Percentiles rank a stretch among this genome's conserved stretches.
These are phyloP conservation scores for Diaprepes abbreviatus DNA, from an alignment of 2,888 invertebrate genomes.

Conservation along the genomic window DNA sequence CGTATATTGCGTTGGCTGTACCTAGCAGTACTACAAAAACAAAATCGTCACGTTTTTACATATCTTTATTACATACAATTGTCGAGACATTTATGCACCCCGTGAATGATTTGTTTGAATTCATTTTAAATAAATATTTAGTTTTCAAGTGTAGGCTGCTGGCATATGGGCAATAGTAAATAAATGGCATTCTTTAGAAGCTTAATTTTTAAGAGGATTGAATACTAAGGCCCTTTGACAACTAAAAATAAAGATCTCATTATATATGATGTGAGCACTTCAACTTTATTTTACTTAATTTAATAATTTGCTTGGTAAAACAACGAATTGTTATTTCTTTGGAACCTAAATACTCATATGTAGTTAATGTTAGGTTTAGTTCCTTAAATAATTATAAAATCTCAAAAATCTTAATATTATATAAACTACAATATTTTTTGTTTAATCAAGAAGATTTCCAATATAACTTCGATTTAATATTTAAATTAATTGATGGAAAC, in stretches of 20 bases:
- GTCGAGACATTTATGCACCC: slow-evolving; percentile 44
- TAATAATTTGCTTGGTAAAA: not conserved
- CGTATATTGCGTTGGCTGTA: slow-evolving; percentile 51
- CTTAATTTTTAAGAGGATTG: slow-evolving; percentile 41
- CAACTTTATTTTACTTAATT: slow-evolving; percentile 1
- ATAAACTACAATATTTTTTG: too few species aligned
- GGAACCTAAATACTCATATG: not conserved
- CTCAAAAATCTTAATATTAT: too few species aligned
- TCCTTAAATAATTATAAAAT: too few species aligned
- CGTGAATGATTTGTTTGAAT: slow-evolving; percentile 43
- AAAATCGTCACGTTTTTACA: slow-evolving; percentile 55
- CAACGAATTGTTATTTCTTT: not conserved
- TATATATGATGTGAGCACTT: not conserved
- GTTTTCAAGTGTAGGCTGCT: slow-evolving; percentile 41
- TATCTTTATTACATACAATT: slow-evolving; percentile 47
- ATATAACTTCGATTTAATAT: too few species aligned
- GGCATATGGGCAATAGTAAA: slow-evolving; percentile 35
- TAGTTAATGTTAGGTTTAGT: too few species aligned
- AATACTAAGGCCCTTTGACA: slow-evolving; percentile 14
- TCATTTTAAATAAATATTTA: slow-evolving; percentile 43
- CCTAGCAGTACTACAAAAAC: slow-evolving; percentile 54
- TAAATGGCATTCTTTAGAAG: slow-evolving; percentile 35
- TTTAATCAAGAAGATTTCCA: too few species aligned
- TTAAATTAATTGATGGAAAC: too few species aligned
- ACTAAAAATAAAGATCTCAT: slow-evolving; percentile 3